phyloP scores from a whole-genome alignment of 2,888 invertebrate species.

The Megaustenia siamemsis region DNA sequence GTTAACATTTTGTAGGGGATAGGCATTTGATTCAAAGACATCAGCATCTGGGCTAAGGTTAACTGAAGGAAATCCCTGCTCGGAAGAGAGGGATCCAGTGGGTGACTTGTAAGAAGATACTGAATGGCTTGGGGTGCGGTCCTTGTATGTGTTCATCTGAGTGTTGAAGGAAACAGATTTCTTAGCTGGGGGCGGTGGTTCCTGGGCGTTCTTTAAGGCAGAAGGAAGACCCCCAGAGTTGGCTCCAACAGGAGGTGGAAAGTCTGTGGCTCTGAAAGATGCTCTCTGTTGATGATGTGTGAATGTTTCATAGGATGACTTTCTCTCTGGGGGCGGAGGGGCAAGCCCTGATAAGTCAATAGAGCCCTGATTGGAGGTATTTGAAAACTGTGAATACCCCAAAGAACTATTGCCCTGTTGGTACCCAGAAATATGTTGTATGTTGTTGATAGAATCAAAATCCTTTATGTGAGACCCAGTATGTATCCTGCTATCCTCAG shows the following conservation, averaged over 20 bases:
- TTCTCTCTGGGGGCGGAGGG: conserved; percentile 89
- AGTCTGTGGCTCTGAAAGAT: conserved; percentile 45
- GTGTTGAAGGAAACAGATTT: conserved; percentile 81
- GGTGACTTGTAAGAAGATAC: conserved; percentile 66
- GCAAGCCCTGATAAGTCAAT: conserved; percentile 42
- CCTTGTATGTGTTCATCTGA: conserved; percentile 78
- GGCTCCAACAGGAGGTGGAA: conserved; percentile 37
- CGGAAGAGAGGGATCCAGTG: conserved; percentile 68
- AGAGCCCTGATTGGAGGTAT: conserved; percentile 18
- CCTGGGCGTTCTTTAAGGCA: conserved; percentile 52
- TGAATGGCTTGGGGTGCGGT: conserved; percentile 63
- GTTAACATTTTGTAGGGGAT: conserved; percentile 6
- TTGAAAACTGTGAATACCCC: conserved; percentile 39
- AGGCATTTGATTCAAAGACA: conserved; percentile 48
- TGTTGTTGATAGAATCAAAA: conserved; percentile 62
- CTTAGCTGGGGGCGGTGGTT: conserved; percentile 70
- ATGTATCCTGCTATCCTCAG: too few species aligned
- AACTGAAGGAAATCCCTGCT: conserved; percentile 74
- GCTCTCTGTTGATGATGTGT: conserved; percentile 49
- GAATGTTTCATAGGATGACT: conserved; percentile 86
- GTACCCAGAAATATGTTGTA: background rate
- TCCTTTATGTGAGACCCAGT: too few species aligned
- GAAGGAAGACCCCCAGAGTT: conserved; percentile 13
- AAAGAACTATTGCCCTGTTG: background rate
- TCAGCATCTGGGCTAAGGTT: conserved; percentile 55